These are phyloP conservation scores for Clarias platycephalus DNA, from an alignment of 2,797 vertebrate genomes.

Conservation along the genomic window DNA sequence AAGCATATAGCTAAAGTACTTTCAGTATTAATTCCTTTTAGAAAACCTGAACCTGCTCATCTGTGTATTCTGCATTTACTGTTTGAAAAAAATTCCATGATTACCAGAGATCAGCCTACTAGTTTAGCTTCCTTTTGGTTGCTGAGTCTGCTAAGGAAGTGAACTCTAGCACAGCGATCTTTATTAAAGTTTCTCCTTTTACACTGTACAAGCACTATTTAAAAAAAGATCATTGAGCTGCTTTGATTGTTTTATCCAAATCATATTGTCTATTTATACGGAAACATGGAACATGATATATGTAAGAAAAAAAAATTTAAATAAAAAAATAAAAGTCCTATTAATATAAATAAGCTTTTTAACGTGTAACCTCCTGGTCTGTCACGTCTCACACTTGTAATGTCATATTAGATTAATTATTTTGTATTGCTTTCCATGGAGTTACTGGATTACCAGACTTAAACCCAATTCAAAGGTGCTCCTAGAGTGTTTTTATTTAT, in stretches of 20 bases:
- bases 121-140: constrained; percentile 34
- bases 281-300: neutral
- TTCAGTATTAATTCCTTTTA: constrained; percentile 35
- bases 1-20: neutral
- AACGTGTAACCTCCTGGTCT: neutral
- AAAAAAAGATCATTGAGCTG: neutral
- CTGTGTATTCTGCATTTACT: constrained; percentile 4
- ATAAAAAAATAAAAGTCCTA: neutral
- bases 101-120: constrained; percentile 31
- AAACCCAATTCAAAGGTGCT: neutral
- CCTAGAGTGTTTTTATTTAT: neutral
- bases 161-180: constrained; percentile 18
- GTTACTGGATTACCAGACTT: neutral
- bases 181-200: constrained; percentile 19
- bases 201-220: neutral
- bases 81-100: constrained; percentile 31
- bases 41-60: neutral
- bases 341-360: neutral
- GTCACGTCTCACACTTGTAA: neutral
- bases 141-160: constrained; percentile 27
- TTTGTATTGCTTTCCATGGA: neutral
- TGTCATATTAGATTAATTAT: neutral
- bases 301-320: neutral
- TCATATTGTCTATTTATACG: neutral
- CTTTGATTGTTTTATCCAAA: neutral